Evolutionary conservation across 2,113 vertebrate species (phyloP).

Genomic region (Trichomycterus rosablanca): DNA sequence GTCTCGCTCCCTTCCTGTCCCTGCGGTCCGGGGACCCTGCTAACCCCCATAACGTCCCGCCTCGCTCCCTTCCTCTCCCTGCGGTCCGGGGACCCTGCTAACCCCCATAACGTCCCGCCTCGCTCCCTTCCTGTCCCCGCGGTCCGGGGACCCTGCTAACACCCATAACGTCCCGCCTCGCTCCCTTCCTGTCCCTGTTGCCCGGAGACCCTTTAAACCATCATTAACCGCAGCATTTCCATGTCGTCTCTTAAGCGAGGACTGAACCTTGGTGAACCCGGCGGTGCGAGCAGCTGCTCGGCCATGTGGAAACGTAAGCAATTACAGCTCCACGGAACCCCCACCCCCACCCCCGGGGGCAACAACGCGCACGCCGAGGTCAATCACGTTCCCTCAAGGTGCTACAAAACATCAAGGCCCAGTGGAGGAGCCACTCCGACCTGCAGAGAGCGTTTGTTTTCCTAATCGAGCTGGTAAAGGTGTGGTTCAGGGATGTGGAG

Average conservation of each 20-base stretch:
- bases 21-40: no score
- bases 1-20: no score
- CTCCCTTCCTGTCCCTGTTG: neutral
- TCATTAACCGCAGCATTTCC: conserved; percentile 34
- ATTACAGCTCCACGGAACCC: conserved; percentile 57
- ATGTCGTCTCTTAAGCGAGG: conserved; percentile 3
- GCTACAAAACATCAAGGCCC: conserved; percentile 30
- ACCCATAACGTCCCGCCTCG: no score
- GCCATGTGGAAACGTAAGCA: conserved; percentile 61
- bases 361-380: conserved; percentile 44
- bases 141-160: no score
- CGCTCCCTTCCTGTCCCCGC: no score
- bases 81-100: no score
- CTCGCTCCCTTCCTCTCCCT: no score
- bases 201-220: neutral
- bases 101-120: no score
- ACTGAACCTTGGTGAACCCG: neutral
- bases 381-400: conserved; percentile 37
- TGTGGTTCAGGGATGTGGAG: no score
- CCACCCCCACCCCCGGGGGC: conserved; percentile 39
- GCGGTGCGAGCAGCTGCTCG: conserved; percentile 16
- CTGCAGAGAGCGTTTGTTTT: conserved; percentile 4
- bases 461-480: conserved; percentile 13
- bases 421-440: conserved; percentile 12
- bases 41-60: no score